Conservation (phyloP, 2,888 invertebrate genomes). For the Listrodromus nycthemerus region DNA sequence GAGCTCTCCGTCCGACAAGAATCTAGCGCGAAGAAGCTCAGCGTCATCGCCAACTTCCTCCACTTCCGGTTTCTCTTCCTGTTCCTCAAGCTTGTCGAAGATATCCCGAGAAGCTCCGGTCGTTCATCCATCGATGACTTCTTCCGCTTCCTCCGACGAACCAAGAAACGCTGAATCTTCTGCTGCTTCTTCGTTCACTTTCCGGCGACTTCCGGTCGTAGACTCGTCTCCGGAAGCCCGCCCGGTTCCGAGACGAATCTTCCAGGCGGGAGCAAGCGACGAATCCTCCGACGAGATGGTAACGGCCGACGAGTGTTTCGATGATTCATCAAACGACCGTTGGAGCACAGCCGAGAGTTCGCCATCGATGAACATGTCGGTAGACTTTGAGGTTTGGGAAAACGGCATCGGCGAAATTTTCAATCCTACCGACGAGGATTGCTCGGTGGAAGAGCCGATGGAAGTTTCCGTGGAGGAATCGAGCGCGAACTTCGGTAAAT, state of each 20-base stretch:
- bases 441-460: conserved; percentile 45
- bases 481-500: not conserved
- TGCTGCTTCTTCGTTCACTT: not conserved
- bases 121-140: not conserved
- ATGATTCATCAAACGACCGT: conserved; percentile 47
- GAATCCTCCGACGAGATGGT: conserved; percentile 47
- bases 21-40: not conserved
- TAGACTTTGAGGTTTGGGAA: conserved; percentile 20
- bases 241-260: not conserved
- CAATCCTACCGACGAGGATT: not conserved
- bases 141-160: not conserved
- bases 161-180: not conserved
- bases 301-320: conserved; percentile 29
- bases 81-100: conserved; percentile 14
- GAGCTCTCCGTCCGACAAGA: not conserved
- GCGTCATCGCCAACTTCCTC: not conserved
- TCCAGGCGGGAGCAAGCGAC: not conserved
- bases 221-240: not conserved
- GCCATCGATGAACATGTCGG: conserved; percentile 47
- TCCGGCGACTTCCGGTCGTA: not conserved
- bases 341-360: conserved; percentile 46
- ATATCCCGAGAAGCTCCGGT: not conserved
- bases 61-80: conserved; percentile 17
- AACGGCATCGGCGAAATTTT: not conserved
- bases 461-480: conserved; percentile 44